A percentile compares a stretch with the other conserved stretches of the same genome.
Evolutionary conservation across 2,113 vertebrate genomes (phyloP).

Genomic region (Empidonax alnorum): DNA sequence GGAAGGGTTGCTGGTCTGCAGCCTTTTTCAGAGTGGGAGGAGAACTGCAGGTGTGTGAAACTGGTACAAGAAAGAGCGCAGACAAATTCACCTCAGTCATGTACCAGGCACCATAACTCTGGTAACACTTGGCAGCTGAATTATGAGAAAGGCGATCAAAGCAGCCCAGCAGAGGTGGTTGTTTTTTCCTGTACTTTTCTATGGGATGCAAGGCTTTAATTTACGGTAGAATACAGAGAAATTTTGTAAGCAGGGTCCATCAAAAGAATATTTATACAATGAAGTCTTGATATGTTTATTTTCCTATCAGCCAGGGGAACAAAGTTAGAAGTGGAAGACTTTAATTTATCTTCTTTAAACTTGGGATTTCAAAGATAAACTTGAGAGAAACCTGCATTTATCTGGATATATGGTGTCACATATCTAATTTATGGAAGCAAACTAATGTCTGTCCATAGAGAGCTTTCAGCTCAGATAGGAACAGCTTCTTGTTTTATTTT

Average conservation of each 20-base stretch:
- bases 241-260: background rate
- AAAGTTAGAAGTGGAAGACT: background rate
- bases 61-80: background rate
- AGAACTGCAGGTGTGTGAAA: background rate
- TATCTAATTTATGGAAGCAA: background rate
- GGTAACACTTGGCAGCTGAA: background rate
- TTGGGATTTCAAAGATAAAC: background rate
- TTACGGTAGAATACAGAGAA: background rate
- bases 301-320: background rate
- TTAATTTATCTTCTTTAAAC: background rate
- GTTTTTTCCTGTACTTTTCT: background rate
- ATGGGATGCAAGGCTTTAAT: background rate
- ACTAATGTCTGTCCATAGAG: background rate
- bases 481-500: background rate
- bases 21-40: background rate
- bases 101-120: background rate
- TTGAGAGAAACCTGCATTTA: background rate
- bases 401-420: background rate
- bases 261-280: background rate
- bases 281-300: background rate
- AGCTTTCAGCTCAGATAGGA: background rate
- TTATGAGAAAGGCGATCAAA: background rate
- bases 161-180: background rate
- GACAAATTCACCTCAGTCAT: background rate
- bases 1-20: background rate